These are phyloP conservation scores for Orcinus orca DNA, from an alignment of 2,113 vertebrate species.

Conservation along the genomic window DNA sequence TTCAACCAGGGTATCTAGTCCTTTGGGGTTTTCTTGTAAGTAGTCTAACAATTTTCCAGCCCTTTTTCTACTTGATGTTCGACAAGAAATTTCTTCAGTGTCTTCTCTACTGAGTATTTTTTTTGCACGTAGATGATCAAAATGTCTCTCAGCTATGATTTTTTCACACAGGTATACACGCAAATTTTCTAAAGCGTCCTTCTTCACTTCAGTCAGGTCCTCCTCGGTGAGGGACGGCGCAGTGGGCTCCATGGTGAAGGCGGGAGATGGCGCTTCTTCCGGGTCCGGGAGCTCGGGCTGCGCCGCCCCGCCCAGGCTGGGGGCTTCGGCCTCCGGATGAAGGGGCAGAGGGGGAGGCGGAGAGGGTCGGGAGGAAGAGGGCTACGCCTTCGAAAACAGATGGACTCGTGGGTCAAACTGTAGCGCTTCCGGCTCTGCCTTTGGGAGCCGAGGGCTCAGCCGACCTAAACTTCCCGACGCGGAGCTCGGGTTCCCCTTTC, in stretches of 20 bases:
- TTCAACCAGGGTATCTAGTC: conserved; percentile 92
- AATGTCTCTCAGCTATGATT: conserved; percentile 95
- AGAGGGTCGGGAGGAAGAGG: neutral
- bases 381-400: neutral
- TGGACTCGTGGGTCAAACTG: neutral
- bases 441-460: fast-evolving
- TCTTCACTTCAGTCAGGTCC: conserved; percentile 96
- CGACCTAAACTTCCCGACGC: fast-evolving
- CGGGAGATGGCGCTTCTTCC: conserved; percentile 39
- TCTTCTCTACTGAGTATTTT: conserved; percentile 96
- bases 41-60: conserved; percentile 93
- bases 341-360: neutral
- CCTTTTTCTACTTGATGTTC: conserved; percentile 90
- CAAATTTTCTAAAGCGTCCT: conserved; percentile 90
- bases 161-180: conserved; percentile 94
- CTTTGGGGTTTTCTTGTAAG: conserved; percentile 94
- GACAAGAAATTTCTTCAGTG: conserved; percentile 94
- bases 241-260: conserved; percentile 46
- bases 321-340: conserved; percentile 5
- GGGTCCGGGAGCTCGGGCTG: neutral
- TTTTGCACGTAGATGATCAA: conserved; percentile 94
- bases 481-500: fast-evolving
- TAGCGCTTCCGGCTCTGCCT: conserved; percentile 38
- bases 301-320: conserved; percentile 19
- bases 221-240: conserved; percentile 90